phyloP scores from a whole-genome alignment of 2,797 vertebrate genomes.

The Sternotherus odoratus region DNA sequence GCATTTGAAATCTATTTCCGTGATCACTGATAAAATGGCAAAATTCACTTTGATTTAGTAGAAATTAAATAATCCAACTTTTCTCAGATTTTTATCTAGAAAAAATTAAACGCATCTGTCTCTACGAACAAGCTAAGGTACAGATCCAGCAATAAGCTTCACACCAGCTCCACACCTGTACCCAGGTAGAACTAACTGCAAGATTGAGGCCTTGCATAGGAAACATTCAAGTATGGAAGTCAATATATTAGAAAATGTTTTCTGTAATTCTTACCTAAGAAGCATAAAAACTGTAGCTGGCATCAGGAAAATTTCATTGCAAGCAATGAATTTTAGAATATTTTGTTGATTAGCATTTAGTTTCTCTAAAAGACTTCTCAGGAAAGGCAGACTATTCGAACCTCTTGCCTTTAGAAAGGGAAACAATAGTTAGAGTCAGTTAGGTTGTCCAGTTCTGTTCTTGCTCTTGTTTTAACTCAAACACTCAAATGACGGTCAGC shows the following conservation, averaged over 20 bases:
- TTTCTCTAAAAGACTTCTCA: constrained; percentile 93
- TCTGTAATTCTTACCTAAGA: constrained; percentile 84
- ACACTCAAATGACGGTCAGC: not conserved
- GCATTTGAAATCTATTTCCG: not conserved
- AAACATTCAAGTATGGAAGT: not conserved
- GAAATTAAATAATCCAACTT: not conserved
- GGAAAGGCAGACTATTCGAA: constrained; percentile 89
- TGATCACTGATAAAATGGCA: not conserved
- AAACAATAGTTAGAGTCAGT: constrained; percentile 39
- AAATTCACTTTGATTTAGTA: constrained; percentile 1
- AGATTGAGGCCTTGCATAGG: not conserved
- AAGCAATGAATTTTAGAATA: constrained; percentile 97
- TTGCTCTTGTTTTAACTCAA: not conserved
- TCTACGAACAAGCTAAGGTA: not conserved
- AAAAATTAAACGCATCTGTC: not conserved
- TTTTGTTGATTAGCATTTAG: constrained; percentile 96
- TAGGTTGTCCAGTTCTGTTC: not conserved
- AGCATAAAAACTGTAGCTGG: constrained; percentile 98
- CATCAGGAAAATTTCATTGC: constrained; percentile 99
- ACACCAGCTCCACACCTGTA: not conserved
- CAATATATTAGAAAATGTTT: not conserved
- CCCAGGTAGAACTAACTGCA: not conserved
- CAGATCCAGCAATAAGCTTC: not conserved
- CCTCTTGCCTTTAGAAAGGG: constrained; percentile 87
- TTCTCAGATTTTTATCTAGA: not conserved